These are phyloP conservation scores for Episyrphus balteatus DNA, from an alignment of 1,140 invertebrate genomes.

Conservation along the genomic window DNA sequence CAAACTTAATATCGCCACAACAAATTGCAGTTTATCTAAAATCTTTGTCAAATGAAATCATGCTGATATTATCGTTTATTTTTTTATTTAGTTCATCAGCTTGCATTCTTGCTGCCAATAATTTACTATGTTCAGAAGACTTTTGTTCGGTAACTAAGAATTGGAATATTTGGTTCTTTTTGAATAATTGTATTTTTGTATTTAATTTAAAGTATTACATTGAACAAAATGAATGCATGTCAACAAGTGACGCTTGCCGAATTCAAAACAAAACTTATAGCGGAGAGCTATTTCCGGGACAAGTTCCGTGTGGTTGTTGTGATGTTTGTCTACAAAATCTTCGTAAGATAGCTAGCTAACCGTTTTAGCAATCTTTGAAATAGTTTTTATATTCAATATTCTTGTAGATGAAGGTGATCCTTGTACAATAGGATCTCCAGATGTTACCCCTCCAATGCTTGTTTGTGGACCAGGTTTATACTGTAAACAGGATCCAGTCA, in stretches of 20 bases:
- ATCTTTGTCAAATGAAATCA: too few relatives aligned
- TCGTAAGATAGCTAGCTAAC: not conserved
- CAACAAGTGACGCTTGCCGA: not conserved
- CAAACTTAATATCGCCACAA: too few relatives aligned
- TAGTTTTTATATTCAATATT: too few relatives aligned
- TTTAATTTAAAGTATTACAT: not conserved
- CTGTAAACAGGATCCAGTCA: constrained; percentile 20
- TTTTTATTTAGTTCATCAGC: too few relatives aligned
- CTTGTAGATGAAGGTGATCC: constrained; percentile 22
- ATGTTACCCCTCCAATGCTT: constrained; percentile 15
- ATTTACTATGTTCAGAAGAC: too few relatives aligned
- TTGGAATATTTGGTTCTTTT: too few relatives aligned
- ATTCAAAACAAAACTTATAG: not conserved
- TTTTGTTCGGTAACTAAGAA: too few relatives aligned
- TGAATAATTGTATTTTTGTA: too few relatives aligned
- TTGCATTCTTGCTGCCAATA: too few relatives aligned
- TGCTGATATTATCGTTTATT: too few relatives aligned
- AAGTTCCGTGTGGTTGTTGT: constrained; percentile 2
- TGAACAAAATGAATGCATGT: not conserved
- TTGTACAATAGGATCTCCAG: constrained; percentile 32
- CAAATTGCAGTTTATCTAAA: too few relatives aligned
- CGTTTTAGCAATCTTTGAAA: not conserved
- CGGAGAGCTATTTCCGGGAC: not conserved
- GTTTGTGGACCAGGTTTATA: constrained; percentile 37
- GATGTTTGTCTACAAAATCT: not conserved